phyloP scores from a whole-genome alignment of 2,113 vertebrate species.

The Taurulus bubalis region DNA sequence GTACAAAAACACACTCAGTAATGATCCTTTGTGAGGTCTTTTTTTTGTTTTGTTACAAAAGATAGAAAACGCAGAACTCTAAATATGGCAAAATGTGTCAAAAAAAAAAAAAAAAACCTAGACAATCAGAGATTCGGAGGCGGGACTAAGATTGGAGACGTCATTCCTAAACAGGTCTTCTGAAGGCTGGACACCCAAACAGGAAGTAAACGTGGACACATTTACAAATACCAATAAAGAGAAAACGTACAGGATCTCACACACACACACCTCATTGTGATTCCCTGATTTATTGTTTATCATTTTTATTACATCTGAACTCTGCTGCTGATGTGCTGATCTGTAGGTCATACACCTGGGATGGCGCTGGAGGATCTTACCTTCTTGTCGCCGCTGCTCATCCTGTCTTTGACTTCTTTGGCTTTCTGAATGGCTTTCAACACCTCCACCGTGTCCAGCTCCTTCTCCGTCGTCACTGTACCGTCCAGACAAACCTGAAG shows the following conservation, averaged over 20 bases:
- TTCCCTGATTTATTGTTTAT: not conserved
- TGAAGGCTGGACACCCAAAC: not conserved
- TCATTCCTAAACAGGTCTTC: no score
- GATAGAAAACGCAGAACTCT: not conserved
- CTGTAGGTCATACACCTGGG: no score
- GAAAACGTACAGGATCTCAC: not conserved
- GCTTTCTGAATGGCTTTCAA: constrained; percentile 99
- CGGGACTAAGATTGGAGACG: no score
- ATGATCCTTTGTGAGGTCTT: not conserved
- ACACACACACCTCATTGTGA: no score
- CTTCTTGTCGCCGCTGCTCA: constrained; percentile 91
- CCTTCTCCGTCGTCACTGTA: constrained; percentile 90
- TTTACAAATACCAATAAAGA: not conserved
- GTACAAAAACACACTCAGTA: not conserved
- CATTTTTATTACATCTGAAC: not conserved
- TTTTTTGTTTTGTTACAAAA: not conserved
- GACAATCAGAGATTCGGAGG: no score
- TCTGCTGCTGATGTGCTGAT: constrained; percentile 48
- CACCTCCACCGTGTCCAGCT: constrained; percentile 97
- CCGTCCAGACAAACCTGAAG: constrained; percentile 92
- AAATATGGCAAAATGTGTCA: not conserved
- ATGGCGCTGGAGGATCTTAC: constrained; percentile 71
- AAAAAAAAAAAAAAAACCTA: not conserved
- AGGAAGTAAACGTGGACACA: not conserved
- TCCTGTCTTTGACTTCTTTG: constrained; percentile 92